Conservation (phyloP, 2,113 vertebrate species). For the Lophochroa leadbeateri region DNA sequence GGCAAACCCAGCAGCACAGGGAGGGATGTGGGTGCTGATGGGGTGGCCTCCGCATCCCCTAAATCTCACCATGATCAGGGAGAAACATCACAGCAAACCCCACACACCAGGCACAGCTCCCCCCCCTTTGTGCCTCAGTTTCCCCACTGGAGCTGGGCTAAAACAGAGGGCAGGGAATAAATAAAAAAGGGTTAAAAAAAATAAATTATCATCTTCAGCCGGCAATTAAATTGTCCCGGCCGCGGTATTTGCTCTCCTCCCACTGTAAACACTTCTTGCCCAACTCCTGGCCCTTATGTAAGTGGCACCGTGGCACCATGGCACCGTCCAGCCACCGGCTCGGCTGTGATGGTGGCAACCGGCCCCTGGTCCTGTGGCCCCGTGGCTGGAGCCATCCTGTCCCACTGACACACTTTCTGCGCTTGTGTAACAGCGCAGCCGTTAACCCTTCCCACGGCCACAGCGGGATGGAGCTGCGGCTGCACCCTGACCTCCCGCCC, state of each 20-base stretch:
- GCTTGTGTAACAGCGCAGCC: constrained; percentile 23
- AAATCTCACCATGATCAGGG: rapidly evolving
- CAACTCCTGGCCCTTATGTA: constrained; percentile 56
- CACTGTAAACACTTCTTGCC: constrained; percentile 43
- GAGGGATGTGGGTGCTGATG: background rate
- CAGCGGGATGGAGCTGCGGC: rapidly evolving
- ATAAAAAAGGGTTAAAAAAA: background rate
- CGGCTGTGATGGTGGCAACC: background rate
- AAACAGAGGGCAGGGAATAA: background rate
- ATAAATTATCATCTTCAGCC: background rate
- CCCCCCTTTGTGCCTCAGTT: background rate
- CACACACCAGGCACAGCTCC: rapidly evolving
- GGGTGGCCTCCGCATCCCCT: rapidly evolving
- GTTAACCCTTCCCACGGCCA: background rate
- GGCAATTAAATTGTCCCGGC: constrained; percentile 64
- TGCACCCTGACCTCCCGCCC: rapidly evolving
- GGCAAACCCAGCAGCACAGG: background rate
- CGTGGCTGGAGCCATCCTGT: background rate
- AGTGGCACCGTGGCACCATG: background rate
- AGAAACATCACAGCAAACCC: background rate
- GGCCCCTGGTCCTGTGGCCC: background rate
- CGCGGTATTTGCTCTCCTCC: constrained; percentile 26
- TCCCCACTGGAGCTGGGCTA: background rate
- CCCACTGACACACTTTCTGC: constrained; percentile 67
- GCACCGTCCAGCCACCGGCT: background rate